Base-by-base conservation (phyloP, 2,113 vertebrate species). In the Otocyon megalotis region DNA sequence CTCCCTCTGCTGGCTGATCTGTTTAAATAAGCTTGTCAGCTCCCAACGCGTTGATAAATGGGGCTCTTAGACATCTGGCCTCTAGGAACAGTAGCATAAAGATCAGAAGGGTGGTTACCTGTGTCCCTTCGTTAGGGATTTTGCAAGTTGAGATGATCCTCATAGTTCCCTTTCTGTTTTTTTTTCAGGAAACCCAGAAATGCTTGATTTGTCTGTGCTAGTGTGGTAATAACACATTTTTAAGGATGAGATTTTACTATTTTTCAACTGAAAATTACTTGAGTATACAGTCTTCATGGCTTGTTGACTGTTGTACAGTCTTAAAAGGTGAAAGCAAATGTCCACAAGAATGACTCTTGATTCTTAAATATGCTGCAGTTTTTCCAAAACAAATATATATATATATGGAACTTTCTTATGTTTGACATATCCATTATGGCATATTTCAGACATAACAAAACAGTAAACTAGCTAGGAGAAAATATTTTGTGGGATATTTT, bases 221-320 rank as follows among this genome's bases (percentile, higher is more conserved):
- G 48, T 37, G 20, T 88, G 48, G 10, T 92, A 77, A 19, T 85
- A 50, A 69, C 54, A 87, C 28, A 94, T 85, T 96, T 96, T 94
- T 85, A 85, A 96, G 60, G 50, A 92, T 63, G 19, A 86, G 35
- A 85, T 88, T 93, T 96, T 93, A 22, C 69, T 88, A 88, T 74
- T 93, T 97, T 97, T 94, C 90, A 93, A 58, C 43, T 84, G 85
- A 90, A 83, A 95, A 67, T 95, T 94, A 56, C 93, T 88, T n/a
- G 43, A 5, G n/a, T 80, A 48, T 60, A 67, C 48, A 83, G 3
- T 92, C 30, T 84, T 90, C 19, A 48, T 94, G 48, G 30, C 76
- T 94, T 96, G 10, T 92, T 97, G 60, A 76, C 43, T 84, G 17
- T 60, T 93, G 69, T 96, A 93, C n/a, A 89, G 15, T 30, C 60